Conservation (phyloP, 1,140 invertebrate species). For the Berghia stephanieae region DNA sequence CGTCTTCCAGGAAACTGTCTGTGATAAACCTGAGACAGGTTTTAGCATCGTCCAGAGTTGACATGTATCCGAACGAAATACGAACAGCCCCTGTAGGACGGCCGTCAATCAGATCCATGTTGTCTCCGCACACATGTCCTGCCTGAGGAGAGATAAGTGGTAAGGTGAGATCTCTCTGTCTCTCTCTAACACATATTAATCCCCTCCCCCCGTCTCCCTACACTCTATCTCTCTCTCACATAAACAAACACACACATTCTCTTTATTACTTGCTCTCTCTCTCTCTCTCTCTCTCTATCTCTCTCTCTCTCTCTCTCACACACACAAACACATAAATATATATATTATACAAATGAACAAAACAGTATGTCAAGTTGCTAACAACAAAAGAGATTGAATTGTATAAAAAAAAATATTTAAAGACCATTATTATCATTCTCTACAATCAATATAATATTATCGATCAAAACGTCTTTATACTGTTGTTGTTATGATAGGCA, state of each 20-base stretch:
- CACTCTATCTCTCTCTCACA: too few relatives aligned
- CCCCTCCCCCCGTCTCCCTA: too few relatives aligned
- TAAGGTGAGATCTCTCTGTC: too few relatives aligned
- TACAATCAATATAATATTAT: too few relatives aligned
- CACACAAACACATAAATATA: too few relatives aligned
- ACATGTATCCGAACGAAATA: slow-evolving; percentile 94
- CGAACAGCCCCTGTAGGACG: slow-evolving; percentile 90
- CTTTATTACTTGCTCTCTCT: neutral
- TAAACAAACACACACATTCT: too few relatives aligned
- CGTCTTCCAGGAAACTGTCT: slow-evolving; percentile 57
- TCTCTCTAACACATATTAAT: too few relatives aligned
- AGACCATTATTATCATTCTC: too few relatives aligned
- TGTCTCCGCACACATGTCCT: slow-evolving; percentile 93
- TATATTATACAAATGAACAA: too few relatives aligned
- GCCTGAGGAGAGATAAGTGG: slow-evolving; percentile 71
- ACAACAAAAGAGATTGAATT: neutral
- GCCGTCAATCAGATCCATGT: slow-evolving; percentile 87
- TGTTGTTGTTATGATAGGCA: too few relatives aligned
- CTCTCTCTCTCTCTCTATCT: neutral
- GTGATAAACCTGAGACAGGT: slow-evolving; percentile 78
- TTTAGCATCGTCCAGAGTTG: slow-evolving; percentile 78
- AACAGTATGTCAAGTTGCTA: neutral
- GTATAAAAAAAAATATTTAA: neutral
- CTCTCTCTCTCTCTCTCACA: too few relatives aligned
- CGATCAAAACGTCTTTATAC: too few relatives aligned